These are phyloP conservation scores for Apodemia hepburni DNA, from an alignment of 2,888 invertebrate genomes.

Conservation along the genomic window DNA sequence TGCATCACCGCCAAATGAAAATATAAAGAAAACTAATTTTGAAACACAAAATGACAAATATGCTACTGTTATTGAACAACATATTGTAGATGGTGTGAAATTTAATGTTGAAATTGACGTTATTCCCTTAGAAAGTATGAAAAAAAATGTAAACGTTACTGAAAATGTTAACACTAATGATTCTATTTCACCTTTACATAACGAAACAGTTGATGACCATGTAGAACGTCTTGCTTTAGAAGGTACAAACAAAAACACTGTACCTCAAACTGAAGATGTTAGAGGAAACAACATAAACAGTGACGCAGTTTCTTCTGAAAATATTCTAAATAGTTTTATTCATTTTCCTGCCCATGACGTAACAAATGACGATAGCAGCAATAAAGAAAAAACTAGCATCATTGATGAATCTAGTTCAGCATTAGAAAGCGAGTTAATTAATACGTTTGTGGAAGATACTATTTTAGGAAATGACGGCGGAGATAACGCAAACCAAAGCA, in stretches of 20 bases:
- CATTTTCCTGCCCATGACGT: neutral
- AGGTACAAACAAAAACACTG: neutral
- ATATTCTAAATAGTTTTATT: neutral
- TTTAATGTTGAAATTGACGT: neutral
- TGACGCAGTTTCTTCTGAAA: neutral
- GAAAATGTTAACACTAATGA: neutral
- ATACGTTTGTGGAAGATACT: neutral
- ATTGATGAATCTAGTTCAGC: neutral
- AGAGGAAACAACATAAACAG: neutral
- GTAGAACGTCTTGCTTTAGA: neutral
- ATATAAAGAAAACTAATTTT: neutral
- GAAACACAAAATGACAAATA: neutral
- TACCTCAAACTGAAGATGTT: neutral
- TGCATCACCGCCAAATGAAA: neutral
- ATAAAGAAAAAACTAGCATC: neutral
- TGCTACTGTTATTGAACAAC: neutral
- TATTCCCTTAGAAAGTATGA: neutral
- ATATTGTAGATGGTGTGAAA: neutral
- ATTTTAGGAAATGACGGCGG: neutral
- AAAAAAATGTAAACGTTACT: neutral
- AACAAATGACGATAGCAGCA: neutral
- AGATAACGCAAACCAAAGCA: neutral
- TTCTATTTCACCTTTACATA: neutral
- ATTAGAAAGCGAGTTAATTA: neutral
- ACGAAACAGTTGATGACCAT: neutral